Evolutionary conservation across 64 coral and sea anemone species (phyloP).

Genomic region (Stichodactyla helianthus): DNA sequence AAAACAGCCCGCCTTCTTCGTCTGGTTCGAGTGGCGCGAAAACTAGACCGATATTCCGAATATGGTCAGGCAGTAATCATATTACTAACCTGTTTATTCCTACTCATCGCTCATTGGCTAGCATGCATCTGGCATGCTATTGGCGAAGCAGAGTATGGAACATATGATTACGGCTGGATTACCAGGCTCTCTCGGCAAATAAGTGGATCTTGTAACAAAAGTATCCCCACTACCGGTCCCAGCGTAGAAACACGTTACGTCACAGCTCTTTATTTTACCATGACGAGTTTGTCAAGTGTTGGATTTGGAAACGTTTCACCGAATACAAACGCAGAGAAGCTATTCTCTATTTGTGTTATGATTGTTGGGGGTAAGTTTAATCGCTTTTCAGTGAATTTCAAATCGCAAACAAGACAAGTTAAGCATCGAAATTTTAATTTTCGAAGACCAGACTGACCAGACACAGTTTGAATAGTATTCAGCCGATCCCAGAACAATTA

Average conservation of each 20-base stretch:
- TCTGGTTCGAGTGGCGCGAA: constrained; percentile 80
- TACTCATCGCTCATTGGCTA: constrained; percentile 86
- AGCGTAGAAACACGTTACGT: constrained; percentile 64
- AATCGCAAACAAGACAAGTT: not conserved
- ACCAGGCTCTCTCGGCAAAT: constrained; percentile 43
- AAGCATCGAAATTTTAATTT: too few relatives aligned
- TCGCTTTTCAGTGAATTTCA: not conserved
- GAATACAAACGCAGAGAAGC: constrained; percentile 75
- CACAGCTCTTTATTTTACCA: constrained; percentile 81
- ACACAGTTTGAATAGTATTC: too few relatives aligned
- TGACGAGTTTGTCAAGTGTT: constrained; percentile 90
- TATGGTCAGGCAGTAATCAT: constrained; percentile 76
- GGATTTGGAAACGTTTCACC: constrained; percentile 93
- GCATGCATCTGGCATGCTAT: constrained; percentile 97
- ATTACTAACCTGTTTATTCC: constrained; percentile 72
- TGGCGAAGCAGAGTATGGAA: constrained; percentile 47
- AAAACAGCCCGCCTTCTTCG: constrained; percentile 89
- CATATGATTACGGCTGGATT: constrained; percentile 58
- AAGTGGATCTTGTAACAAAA: constrained; percentile 27
- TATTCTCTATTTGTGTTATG: constrained; percentile 82
- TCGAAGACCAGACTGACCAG: too few relatives aligned
- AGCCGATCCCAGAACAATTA: too few relatives aligned
- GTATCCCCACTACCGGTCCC: constrained; percentile 30
- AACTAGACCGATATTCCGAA: constrained; percentile 90
- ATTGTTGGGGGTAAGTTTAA: constrained; percentile 73